Evolutionary conservation across 2,888 invertebrate species (phyloP).

Genomic region (Drosophila anomalata): DNA sequence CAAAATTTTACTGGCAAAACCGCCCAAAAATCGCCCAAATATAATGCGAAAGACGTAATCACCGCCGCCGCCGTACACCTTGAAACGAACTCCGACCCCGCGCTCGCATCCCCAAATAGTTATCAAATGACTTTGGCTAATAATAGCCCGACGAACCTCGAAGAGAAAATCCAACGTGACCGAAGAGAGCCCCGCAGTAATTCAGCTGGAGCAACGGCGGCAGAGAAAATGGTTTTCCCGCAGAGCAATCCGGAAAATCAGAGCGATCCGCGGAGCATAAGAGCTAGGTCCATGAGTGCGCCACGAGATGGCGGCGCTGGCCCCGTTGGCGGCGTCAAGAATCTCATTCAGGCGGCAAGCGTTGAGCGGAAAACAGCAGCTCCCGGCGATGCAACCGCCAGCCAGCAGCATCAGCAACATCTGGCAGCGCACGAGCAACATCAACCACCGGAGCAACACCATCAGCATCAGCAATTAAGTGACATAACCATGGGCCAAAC

Average conservation of each 20-base stretch:
- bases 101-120: slow-evolving; percentile 74
- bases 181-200: slow-evolving; percentile 50
- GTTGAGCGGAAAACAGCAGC: slow-evolving; percentile 57
- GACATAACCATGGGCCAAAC: slow-evolving; percentile 78
- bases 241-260: slow-evolving; percentile 22
- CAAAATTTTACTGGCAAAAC: slow-evolving; percentile 30
- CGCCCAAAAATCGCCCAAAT: slow-evolving; percentile 24
- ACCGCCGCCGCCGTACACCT: slow-evolving; percentile 73
- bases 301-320: slow-evolving; percentile 37
- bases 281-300: slow-evolving; percentile 16
- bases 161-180: slow-evolving; percentile 33
- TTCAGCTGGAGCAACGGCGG: slow-evolving; percentile 57
- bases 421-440: slow-evolving; percentile 45
- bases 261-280: slow-evolving; percentile 1
- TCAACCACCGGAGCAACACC: slow-evolving; percentile 23
- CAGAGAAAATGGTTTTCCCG: slow-evolving; percentile 13
- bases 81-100: slow-evolving; percentile 81
- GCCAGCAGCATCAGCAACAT: slow-evolving; percentile 53
- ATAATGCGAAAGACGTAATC: slow-evolving; percentile 56
- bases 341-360: slow-evolving; percentile 73
- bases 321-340: slow-evolving; percentile 13
- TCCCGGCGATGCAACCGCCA: slow-evolving; percentile 46
- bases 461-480: slow-evolving; percentile 45
- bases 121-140: slow-evolving; percentile 83
- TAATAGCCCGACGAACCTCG: slow-evolving; percentile 74